phyloP scores from a whole-genome alignment of 2,113 vertebrate species.

The Oreotragus oreotragus region DNA sequence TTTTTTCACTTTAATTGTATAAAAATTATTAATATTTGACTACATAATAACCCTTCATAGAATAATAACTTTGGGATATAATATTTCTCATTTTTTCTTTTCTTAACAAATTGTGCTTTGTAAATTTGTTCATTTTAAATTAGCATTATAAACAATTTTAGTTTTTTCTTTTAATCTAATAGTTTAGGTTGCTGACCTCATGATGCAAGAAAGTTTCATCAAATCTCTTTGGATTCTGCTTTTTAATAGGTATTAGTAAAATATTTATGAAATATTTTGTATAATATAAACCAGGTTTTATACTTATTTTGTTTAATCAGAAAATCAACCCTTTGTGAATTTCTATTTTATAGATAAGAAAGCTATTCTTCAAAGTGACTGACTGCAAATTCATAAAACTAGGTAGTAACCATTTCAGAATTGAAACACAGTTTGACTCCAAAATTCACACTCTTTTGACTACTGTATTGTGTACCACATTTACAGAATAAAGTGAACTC shows the following conservation, averaged over 20 bases:
- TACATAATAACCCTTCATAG: background rate
- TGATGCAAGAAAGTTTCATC: background rate
- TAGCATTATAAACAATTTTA: background rate
- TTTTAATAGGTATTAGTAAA: background rate
- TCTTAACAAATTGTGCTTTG: background rate
- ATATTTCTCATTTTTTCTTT: conserved; percentile 2
- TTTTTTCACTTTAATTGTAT: conserved; percentile 61
- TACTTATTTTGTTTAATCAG: background rate
- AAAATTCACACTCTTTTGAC: background rate
- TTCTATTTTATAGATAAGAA: background rate
- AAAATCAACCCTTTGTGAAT: background rate
- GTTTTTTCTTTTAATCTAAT: background rate
- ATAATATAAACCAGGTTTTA: background rate
- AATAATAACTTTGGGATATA: background rate
- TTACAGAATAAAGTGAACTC: rapidly evolving
- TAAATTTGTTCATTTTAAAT: conserved; percentile 19
- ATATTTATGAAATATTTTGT: background rate
- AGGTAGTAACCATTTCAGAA: background rate
- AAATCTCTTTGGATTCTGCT: background rate
- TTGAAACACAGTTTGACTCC: background rate
- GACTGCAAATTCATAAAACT: background rate
- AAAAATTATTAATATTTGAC: conserved; percentile 8
- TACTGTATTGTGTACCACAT: background rate
- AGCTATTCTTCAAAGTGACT: background rate
- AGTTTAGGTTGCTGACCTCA: background rate